Base-by-base conservation (phyloP, 2,888 invertebrate species). In the Heliconius hortense region DNA sequence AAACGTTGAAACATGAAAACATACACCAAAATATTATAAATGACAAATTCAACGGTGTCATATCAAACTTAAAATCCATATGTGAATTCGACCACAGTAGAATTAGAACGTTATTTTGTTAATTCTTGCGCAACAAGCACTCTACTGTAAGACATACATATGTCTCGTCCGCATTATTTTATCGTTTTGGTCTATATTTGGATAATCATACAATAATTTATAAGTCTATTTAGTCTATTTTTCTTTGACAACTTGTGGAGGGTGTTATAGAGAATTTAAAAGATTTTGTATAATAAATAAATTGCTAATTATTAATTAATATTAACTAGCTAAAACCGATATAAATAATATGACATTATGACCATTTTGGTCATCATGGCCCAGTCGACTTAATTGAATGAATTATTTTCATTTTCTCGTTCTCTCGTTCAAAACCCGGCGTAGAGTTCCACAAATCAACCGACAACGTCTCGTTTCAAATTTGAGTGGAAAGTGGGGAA, bases 61-160 rank as follows among this genome's bases (percentile, higher is more conserved):
- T 56, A 56, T 56, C 21, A 56, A 56, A 28, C 7, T 15, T 8
- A 15, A 62, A 64, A n/a, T 5, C 63, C 35, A 35, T 11, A 35
- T 64, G n/a, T 31, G 63, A 64, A 64, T 64, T 35, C 63, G n/a
- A n/a, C 10, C 35, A 64, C 35, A 35, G 63, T 21, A n/a, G 63
- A n/a, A 35, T 64, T 64, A 64, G 35, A 31, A 63, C 63, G 63
- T 31, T 21, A 31, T 21, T 7, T 28, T 31, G 35, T 63, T 18
- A 18, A 35, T n/a, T 31, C 35, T 63, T 63, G 31, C 63, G 10
- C 63, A 63, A 63, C 31, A 31, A 63, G 28, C 31, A 28, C 31
- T 63, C 63, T 63, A 10, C 26, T 60, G 62, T 26, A 0, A 28
- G 18, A 28, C 26, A 62, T 26, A 28, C 26, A 62, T 26, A 28